A percentile compares a stretch with the other conserved stretches of the same genome.
These are phyloP conservation scores for Torymus texanus DNA, from an alignment of 2,888 invertebrate genomes.

Conservation along the genomic window DNA sequence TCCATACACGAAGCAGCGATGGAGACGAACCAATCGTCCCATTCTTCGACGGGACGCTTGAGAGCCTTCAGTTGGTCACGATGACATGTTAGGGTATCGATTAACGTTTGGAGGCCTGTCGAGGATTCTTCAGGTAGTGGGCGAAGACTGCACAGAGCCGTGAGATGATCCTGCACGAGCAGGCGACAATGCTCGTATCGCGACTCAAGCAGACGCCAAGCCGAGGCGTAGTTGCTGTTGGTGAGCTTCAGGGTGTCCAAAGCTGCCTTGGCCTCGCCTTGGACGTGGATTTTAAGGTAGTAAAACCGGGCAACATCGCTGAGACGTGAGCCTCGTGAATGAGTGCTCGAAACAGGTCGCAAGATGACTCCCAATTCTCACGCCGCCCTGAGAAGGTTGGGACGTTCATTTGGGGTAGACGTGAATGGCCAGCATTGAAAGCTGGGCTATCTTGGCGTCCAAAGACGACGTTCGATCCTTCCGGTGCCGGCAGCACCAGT, in stretches of 20 bases:
- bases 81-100: not conserved
- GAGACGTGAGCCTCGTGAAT: constrained; percentile 9
- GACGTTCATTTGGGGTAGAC: constrained; percentile 8
- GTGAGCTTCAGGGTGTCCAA: not conserved
- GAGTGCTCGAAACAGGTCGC: not conserved
- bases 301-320: constrained; percentile 8
- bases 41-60: not conserved
- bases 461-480: not conserved
- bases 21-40: not conserved
- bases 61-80: constrained; percentile 2
- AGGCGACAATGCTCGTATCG: constrained; percentile 7
- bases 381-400: constrained; percentile 3
- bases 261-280: not conserved
- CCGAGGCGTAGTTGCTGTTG: not conserved
- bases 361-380: constrained; percentile 9
- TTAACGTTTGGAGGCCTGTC: not conserved
- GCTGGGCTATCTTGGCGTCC: not conserved
- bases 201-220: not conserved
- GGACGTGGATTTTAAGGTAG: constrained; percentile 9
- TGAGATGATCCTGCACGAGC: constrained; percentile 1
- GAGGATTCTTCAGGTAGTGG: constrained; percentile 2
- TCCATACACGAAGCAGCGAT: not conserved
- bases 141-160: not conserved
- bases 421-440: not conserved
- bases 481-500: not conserved